Conservation (phyloP, 2,797 vertebrate genomes). For the Coranthus polyacanthus region DNA sequence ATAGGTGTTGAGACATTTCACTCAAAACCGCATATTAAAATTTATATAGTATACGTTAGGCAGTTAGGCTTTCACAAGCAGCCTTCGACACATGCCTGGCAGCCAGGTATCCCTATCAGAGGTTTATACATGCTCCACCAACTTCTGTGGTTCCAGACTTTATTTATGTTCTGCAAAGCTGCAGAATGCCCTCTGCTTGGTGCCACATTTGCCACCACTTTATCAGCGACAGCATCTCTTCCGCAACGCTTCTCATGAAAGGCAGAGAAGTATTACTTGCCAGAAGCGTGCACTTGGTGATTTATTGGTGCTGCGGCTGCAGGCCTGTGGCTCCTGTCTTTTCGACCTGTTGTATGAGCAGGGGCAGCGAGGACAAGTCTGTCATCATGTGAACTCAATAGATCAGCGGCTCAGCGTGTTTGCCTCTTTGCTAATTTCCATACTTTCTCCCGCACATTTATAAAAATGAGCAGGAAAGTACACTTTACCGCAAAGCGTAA, state of each 20-base stretch:
- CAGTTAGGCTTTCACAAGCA: conserved; percentile 23
- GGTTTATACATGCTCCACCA: conserved; percentile 49
- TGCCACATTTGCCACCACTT: conserved; percentile 51
- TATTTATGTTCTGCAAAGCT: conserved; percentile 61
- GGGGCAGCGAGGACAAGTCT: conserved; percentile 49
- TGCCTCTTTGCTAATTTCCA: conserved; percentile 60
- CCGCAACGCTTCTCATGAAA: conserved; percentile 57
- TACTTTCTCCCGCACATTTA: conserved; percentile 35
- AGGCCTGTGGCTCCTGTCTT: conserved; percentile 41
- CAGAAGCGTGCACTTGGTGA: conserved; percentile 52
- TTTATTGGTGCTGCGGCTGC: conserved; percentile 58
- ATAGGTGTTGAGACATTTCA: conserved; percentile 10
- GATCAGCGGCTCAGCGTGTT: conserved; percentile 25
- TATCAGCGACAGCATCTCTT: conserved; percentile 70
- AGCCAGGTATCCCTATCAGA: conserved; percentile 50
- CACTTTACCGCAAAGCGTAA: conserved; percentile 14
- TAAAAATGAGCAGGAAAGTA: conserved; percentile 3
- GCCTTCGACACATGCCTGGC: conserved; percentile 31
- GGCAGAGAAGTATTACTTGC: conserved; percentile 25
- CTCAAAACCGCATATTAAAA: conserved; percentile 1
- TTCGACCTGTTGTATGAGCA: conserved; percentile 62
- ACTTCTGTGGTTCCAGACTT: conserved; percentile 34
- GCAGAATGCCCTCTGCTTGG: conserved; percentile 39
- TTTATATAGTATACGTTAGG: conserved; percentile 15
- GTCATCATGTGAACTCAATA: conserved; percentile 54